A percentile compares a stretch with the other conserved stretches of the same genome.
These are phyloP conservation scores for Eubucco bourcierii DNA, from an alignment of 2,113 vertebrate species.

Conservation along the genomic window DNA sequence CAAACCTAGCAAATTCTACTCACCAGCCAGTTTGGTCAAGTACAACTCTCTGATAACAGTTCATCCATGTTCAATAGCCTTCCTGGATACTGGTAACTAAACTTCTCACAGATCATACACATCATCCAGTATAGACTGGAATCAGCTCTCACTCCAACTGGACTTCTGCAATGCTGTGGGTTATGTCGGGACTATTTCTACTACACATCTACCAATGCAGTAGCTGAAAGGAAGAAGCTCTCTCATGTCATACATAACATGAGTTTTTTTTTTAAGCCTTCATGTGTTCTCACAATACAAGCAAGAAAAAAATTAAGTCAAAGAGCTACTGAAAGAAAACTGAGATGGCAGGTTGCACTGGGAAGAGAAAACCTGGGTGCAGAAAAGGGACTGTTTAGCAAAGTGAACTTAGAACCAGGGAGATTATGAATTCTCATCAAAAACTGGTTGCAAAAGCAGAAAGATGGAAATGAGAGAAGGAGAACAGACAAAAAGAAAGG, in stretches of 20 bases:
- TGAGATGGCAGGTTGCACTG: neutral
- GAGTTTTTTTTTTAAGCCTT: neutral
- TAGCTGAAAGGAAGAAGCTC: neutral
- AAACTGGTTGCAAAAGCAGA: neutral
- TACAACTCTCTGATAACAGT: neutral
- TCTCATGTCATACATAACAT: neutral
- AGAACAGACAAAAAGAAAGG: neutral
- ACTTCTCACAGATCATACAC: neutral
- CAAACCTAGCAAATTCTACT: neutral
- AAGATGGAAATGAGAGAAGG: neutral
- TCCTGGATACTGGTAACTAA: neutral
- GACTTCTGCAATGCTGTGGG: neutral
- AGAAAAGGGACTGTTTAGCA: neutral
- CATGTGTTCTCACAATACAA: neutral
- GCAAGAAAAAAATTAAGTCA: neutral
- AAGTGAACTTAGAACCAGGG: neutral
- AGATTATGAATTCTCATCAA: neutral
- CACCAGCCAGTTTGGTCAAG: neutral
- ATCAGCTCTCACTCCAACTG: neutral
- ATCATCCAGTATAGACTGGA: neutral
- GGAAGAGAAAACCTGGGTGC: neutral
- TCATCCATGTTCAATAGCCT: fast-evolving
- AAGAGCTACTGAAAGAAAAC: neutral
- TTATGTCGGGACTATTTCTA: neutral
- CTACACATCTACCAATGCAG: neutral